Evolutionary conservation across 2,888 invertebrate genomes (phyloP).

Genomic region (Panorpa germanica): DNA sequence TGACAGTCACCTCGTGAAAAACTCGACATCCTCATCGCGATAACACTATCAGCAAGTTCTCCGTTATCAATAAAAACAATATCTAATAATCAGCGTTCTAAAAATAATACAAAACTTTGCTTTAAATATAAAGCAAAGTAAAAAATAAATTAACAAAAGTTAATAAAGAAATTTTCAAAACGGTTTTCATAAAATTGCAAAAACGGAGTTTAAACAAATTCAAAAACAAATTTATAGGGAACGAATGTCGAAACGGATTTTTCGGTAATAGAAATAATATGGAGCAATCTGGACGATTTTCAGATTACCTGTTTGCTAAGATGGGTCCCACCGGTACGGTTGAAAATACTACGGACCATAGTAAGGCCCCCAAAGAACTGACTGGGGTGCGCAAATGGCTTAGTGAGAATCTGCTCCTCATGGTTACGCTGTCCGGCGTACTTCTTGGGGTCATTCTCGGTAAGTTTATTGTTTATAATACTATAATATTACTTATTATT

Average conservation of each 20-base stretch:
- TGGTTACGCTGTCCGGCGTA: conserved; percentile 65
- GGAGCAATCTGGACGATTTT: conserved; percentile 48
- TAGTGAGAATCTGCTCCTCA: conserved; percentile 55
- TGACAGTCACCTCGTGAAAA: too few species aligned
- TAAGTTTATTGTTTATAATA: conserved; percentile 22
- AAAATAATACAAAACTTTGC: too few species aligned
- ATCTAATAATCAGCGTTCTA: too few species aligned
- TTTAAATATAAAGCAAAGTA: too few species aligned
- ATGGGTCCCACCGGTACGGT: conserved; percentile 42
- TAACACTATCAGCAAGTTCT: too few species aligned
- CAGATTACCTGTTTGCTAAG: conserved; percentile 66
- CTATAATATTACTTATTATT: too few species aligned
- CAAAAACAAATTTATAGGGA: conserved; percentile 13
- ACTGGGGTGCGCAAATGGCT: conserved; percentile 49
- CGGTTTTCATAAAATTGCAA: conserved; percentile 11
- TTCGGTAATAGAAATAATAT: conserved; percentile 21
- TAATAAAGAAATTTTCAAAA: conserved; percentile 4
- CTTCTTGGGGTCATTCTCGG: conserved; percentile 53
- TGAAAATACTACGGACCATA: conserved; percentile 38
- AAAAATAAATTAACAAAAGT: too few species aligned
- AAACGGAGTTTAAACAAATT: conserved; percentile 12
- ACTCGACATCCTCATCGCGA: too few species aligned
- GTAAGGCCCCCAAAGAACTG: conserved; percentile 41
- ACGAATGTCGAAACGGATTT: conserved; percentile 10
- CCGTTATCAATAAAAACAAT: too few species aligned